Conservation (phyloP, 2,113 vertebrate species). For the Lamprotornis superbus region DNA sequence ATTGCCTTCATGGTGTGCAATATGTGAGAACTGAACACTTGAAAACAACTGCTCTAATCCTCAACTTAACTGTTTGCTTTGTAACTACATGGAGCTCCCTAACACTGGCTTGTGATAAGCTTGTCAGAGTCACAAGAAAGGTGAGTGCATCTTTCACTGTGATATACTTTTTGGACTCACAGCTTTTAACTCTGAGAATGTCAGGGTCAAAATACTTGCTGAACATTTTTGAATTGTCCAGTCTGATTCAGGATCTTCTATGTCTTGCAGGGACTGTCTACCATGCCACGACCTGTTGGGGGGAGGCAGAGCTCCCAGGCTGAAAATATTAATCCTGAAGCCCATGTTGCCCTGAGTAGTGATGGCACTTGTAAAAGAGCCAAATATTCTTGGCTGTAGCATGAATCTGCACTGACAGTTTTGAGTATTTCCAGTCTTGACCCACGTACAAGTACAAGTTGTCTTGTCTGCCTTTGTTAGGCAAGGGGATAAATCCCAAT, state of each 20-base stretch:
- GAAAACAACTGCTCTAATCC: conserved; percentile 50
- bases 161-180: not conserved
- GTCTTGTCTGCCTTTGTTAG: not conserved
- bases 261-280: not conserved
- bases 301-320: not conserved
- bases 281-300: not conserved
- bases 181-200: not conserved
- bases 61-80: conserved; percentile 38
- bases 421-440: not conserved
- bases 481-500: conserved; percentile 9
- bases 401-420: not conserved
- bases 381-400: not conserved
- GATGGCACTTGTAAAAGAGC: not conserved
- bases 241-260: not conserved
- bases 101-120: not conserved
- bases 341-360: not conserved
- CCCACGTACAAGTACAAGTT: not conserved
- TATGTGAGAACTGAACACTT: conserved; percentile 40
- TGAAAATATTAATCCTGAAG: not conserved
- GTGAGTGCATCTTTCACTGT: not conserved
- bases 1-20: conserved; percentile 5
- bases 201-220: not conserved
- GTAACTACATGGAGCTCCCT: not conserved
- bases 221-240: not conserved
- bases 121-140: not conserved